Base-by-base conservation (phyloP, 2,888 invertebrate species). In the Trissolcus brochymenae region DNA sequence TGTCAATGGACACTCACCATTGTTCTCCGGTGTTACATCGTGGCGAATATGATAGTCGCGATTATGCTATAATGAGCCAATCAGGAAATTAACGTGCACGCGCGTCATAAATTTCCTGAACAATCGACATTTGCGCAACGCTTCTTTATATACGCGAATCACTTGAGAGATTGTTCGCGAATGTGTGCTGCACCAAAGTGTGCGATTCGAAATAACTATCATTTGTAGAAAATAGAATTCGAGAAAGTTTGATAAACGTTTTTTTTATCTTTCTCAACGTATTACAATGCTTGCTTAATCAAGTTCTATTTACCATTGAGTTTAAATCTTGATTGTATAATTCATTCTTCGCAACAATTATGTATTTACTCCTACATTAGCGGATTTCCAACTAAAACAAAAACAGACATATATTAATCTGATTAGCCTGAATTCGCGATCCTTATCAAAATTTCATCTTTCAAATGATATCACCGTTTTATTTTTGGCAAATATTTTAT, bases 71-170 rank as follows among this genome's bases (percentile, higher is more conserved):
- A 54, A 54, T 61, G 51, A 66, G 61, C 54, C 61, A 50, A 73
- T 73, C 73, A 50, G 55, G 50, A 66, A 73, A 73, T 73, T 66
- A 60, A 73, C 41, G 29, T 57, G 64, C 16, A 25, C 25, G 46
- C 55, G 43, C 50, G 61, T 66, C 50, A 54, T 73, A 57, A 73
- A 59, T 62, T 51, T 35, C n/a, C 25, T 11, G 43, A 61, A 74
- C 61, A 74, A 74, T 67, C 46, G 57, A n/a, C 25, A 51, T 29
- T 71, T 71, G 56, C 53, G 71, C 46, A 71, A 71, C 29, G n/a
- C 16, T 40, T 59, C 51, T 55, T 14, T 40, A 46, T 40, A 46
- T 46, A 53, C 17, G 51, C 51, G 51, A 53, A 49, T 35, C 35
- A 35, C 35, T 46, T 46, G 46, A 16, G n/a, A 46, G 16, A 46